Conservation (phyloP, 2,113 vertebrate species). For the Dunckerocampus dactyliophorus region DNA sequence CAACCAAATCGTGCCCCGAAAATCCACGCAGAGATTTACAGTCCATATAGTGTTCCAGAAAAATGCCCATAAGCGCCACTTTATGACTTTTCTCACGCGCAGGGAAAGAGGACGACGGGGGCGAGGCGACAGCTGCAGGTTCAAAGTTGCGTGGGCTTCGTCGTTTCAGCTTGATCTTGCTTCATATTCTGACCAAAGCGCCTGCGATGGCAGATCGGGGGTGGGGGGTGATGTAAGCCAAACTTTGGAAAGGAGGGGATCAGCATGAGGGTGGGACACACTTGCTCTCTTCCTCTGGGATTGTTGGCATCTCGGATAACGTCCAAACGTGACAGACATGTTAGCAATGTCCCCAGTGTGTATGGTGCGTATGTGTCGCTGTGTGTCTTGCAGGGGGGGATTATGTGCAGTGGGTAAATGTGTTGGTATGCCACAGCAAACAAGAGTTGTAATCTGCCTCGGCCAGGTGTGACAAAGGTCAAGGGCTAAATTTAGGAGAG, state of each 20-base stretch:
- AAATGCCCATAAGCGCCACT: slow-evolving; percentile 33
- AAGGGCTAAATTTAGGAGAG: not conserved
- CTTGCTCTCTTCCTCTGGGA: not conserved
- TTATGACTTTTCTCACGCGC: slow-evolving; percentile 51
- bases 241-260: slow-evolving; percentile 37
- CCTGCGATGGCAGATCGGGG: slow-evolving; percentile 29
- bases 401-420: not conserved
- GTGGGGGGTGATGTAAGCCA: not conserved
- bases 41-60: slow-evolving; percentile 24
- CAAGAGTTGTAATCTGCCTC: not conserved
- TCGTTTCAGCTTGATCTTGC: slow-evolving; percentile 61
- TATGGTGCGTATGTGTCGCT: slow-evolving; percentile 5
- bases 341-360: not conserved
- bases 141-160: slow-evolving; percentile 59
- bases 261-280: slow-evolving; percentile 19
- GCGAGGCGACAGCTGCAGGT: slow-evolving; percentile 57
- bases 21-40: slow-evolving; percentile 44
- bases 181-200: slow-evolving; percentile 55
- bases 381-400: too few species aligned
- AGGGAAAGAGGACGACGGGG: slow-evolving; percentile 7
- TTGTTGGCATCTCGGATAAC: slow-evolving; percentile 44
- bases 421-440: slow-evolving; percentile 2
- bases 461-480: not conserved
- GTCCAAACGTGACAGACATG: slow-evolving; percentile 20
- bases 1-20: slow-evolving; percentile 46